A percentile compares a stretch with the other conserved stretches of the same genome.
phyloP scores from a whole-genome alignment of 2,888 invertebrate species.

The Nomada fucata region DNA sequence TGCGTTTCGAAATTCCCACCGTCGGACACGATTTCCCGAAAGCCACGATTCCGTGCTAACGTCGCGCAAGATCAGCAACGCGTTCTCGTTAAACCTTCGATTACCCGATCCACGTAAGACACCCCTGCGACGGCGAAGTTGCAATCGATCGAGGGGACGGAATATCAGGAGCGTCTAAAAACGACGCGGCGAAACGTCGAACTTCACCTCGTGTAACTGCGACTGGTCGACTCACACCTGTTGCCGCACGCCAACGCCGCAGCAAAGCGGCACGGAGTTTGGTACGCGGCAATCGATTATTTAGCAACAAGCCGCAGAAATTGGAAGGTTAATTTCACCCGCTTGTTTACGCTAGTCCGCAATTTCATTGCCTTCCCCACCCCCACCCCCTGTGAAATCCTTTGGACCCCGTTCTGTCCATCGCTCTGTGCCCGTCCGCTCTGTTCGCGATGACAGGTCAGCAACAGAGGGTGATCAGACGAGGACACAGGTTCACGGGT shows the following conservation, averaged over 20 bases:
- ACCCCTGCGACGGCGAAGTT: too few species aligned
- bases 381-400: conserved; percentile 13
- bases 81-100: too few species aligned
- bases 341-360: conserved; percentile 78
- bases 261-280: conserved; percentile 69
- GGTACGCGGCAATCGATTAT: conserved; percentile 80
- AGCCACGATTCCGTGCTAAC: too few species aligned
- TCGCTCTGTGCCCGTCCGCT: conserved; percentile 24
- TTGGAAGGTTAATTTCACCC: conserved; percentile 80
- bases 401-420: conserved; percentile 3
- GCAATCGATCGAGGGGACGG: background rate
- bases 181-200: background rate
- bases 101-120: too few species aligned
- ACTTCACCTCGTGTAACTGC: conserved; percentile 71
- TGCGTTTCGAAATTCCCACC: too few species aligned
- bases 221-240: conserved; percentile 75
- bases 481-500: conserved; percentile 33
- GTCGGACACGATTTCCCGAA: too few species aligned
- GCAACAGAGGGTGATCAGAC: background rate
- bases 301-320: conserved; percentile 81
- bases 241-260: conserved; percentile 72
- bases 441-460: background rate
- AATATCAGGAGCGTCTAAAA: background rate
- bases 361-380: conserved; percentile 72
- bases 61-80: too few species aligned